Evolutionary conservation across 2,797 vertebrate species (phyloP).

Genomic region (Orientallactaga sibirica): DNA sequence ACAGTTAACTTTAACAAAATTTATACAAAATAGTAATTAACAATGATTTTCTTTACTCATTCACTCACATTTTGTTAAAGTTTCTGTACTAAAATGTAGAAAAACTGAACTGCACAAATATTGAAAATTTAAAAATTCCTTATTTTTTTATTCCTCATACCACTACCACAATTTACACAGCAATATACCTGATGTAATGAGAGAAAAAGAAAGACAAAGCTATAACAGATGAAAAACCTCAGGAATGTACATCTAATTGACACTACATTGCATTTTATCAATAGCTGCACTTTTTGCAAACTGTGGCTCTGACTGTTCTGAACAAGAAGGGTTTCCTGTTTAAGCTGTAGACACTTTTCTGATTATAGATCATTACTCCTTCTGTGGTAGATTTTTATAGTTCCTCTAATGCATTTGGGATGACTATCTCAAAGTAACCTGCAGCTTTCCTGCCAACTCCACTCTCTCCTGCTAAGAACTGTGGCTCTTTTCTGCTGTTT

Average conservation of each 20-base stretch:
- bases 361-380: constrained; percentile 95
- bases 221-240: too few relatives aligned
- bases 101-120: constrained; percentile 93
- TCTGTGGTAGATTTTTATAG: constrained; percentile 93
- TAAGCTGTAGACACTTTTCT: constrained; percentile 97
- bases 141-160: constrained; percentile 94
- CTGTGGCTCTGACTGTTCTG: constrained; percentile 89
- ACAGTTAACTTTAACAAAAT: too few relatives aligned
- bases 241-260: constrained; percentile 70
- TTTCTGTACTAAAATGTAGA: constrained; percentile 90
- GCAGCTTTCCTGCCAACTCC: constrained; percentile 99
- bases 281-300: constrained; percentile 96
- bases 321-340: constrained; percentile 95
- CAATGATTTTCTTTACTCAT: constrained; percentile 80
- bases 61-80: constrained; percentile 90
- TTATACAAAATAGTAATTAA: too few relatives aligned
- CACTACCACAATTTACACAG: constrained; percentile 96
- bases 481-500: constrained; percentile 94
- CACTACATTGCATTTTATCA: constrained; percentile 92
- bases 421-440: constrained; percentile 93
- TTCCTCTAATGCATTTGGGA: constrained; percentile 97
- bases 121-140: constrained; percentile 93
- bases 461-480: constrained; percentile 99
- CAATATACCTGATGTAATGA: constrained; percentile 94
- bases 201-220: constrained; percentile 82